A percentile compares a stretch with the other conserved stretches of the same genome.
These are phyloP conservation scores for Scartelaos histophorus DNA, from an alignment of 2,113 vertebrate species.

Conservation along the genomic window DNA sequence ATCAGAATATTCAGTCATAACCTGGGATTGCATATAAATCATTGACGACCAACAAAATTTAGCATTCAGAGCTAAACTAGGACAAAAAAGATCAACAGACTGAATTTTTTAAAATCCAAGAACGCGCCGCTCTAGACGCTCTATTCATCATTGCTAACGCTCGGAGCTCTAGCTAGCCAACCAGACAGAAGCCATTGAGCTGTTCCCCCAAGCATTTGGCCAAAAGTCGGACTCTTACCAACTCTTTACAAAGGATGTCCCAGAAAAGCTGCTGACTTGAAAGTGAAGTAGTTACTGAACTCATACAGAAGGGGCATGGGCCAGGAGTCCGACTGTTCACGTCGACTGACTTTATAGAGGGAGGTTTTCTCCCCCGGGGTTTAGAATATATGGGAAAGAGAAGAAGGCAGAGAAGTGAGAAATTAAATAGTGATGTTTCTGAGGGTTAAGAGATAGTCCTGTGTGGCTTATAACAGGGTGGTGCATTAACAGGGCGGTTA, in stretches of 20 bases:
- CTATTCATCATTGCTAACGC: constrained; percentile 58
- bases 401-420: constrained; percentile 23
- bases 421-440: constrained; percentile 35
- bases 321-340: constrained; percentile 13
- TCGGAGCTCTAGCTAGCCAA: constrained; percentile 5
- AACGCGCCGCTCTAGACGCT: constrained; percentile 25
- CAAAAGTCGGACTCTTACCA: constrained; percentile 13
- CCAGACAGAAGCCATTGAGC: constrained; percentile 36
- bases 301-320: constrained; percentile 8
- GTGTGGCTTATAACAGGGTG: no score
- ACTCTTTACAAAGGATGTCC: constrained; percentile 30
- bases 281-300: constrained; percentile 24
- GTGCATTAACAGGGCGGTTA: no score
- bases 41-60: no score
- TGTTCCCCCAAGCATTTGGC: constrained; percentile 1
- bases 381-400: constrained; percentile 30
- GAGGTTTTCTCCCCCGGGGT: constrained; percentile 37
- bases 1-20: no score
- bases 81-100: no score
- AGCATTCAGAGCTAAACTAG: no score
- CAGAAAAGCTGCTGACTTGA: constrained; percentile 43
- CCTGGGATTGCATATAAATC: no score
- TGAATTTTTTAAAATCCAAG: not conserved
- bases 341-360: constrained; percentile 25
- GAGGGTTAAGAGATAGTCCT: no score